Evolutionary conservation across 2,113 vertebrate species (phyloP), one percentile per base, ranked within the genome.

Genomic region (Tetrao urogallus): DNA sequence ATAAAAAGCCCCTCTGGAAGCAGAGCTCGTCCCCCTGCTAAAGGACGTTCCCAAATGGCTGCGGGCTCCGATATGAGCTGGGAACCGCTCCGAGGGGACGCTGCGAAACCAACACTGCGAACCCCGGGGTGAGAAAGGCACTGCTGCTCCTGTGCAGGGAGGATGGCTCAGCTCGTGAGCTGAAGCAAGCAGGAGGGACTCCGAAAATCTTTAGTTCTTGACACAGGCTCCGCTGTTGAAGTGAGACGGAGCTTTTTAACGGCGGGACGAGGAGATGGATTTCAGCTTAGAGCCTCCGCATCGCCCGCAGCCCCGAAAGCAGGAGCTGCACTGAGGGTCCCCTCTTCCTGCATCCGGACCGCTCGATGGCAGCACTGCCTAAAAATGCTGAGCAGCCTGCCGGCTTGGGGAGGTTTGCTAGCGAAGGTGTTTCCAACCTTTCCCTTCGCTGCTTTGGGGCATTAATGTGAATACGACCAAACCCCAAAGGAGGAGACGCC

Each of bases 291-390:
- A 58, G 42, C 18, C 32, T 36, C 30, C 0, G 11, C 4, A 1
- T 24, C 70, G 30, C 66, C 88, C 47, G 75, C 52, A 40, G 47
- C 50, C 16, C 30, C 36, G 61, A 69, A 34, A 42, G 58, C 45
- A 17, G 43, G 38, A 34, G 38, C 21, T 43, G 36, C 42, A 11
- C 54, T 10, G 52, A 54, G 52, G 52, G 52, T 54, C 52, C 27
- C 27, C 57, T 66, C 10, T 21, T 25, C 71, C 52, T 2, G 2
- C 85, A 57, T 57, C 73, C 19, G 71, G 67, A 34, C 86, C 91
- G 7, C 93, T 90, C 86, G 71, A 85, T 85, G 95, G 95, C 93
- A 78, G 91, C 88, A 94, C 81, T 89, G 93, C 88, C 34, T 77
- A 56, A 77, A 94, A 73, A 21, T 45, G 74, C 73, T 0, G 6